phyloP scores from a whole-genome alignment of 2,888 invertebrate species.

The Chrysolina americana region DNA sequence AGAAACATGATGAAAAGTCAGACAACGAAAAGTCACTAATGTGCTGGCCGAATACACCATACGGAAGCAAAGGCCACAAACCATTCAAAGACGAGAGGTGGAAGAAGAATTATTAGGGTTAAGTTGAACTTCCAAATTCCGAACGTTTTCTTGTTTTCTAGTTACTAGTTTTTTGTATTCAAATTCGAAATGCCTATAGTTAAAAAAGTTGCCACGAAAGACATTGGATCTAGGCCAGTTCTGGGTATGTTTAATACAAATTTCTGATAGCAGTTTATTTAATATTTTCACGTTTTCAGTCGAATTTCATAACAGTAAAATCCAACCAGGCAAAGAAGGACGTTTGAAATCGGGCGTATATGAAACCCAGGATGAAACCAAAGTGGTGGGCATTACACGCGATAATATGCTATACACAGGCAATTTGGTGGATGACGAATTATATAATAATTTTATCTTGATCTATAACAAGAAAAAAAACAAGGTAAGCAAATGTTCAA shows the following conservation, averaged over 20 bases:
- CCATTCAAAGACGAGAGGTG: background rate
- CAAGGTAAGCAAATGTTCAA: constrained; percentile 53
- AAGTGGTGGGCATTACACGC: constrained; percentile 55
- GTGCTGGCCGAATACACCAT: too few relatives aligned
- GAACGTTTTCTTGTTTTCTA: background rate
- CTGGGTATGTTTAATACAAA: constrained; percentile 44
- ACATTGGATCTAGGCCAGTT: constrained; percentile 44
- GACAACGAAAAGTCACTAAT: too few relatives aligned
- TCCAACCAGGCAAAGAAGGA: constrained; percentile 52
- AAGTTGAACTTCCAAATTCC: background rate
- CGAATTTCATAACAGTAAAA: constrained; percentile 60
- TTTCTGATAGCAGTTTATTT: background rate
- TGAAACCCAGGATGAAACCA: constrained; percentile 48
- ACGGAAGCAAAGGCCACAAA: too few relatives aligned
- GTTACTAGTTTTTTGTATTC: background rate
- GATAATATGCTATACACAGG: constrained; percentile 60
- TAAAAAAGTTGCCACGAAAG: constrained; percentile 38
- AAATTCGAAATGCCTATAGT: constrained; percentile 43
- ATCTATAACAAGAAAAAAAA: constrained; percentile 59
- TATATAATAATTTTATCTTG: constrained; percentile 59
- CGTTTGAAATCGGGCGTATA: constrained; percentile 56
- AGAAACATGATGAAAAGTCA: too few relatives aligned
- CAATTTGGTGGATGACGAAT: constrained; percentile 52
- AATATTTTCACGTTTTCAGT: constrained; percentile 51
- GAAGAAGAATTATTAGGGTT: background rate